A percentile compares a stretch with the other conserved stretches of the same genome.
Conservation (phyloP, 64 coral and sea anemone species). For the Stylophora pistillata region DNA sequence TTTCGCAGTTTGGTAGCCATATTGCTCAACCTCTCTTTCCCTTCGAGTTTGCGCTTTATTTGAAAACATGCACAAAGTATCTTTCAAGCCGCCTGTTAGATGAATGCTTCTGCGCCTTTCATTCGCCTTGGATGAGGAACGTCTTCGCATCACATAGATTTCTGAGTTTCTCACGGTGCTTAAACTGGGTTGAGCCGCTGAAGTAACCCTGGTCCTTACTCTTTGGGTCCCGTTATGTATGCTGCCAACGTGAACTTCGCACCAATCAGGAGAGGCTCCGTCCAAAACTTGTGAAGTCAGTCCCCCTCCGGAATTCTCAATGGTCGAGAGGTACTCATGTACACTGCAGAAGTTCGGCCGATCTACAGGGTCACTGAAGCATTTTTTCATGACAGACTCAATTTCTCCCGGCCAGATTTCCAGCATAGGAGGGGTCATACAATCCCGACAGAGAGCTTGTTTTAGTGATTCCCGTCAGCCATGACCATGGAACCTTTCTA, state of each 20-base stretch:
- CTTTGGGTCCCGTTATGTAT: not conserved
- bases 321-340: slow-evolving; percentile 1
- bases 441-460: slow-evolving; percentile 31
- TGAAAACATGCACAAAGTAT: slow-evolving; percentile 46
- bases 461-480: slow-evolving; percentile 58
- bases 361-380: slow-evolving; percentile 30
- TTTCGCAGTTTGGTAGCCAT: slow-evolving; percentile 59
- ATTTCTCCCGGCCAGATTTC: slow-evolving; percentile 72
- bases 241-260: not conserved
- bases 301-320: slow-evolving; percentile 13
- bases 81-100: slow-evolving; percentile 5
- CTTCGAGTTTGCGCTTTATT: slow-evolving; percentile 8
- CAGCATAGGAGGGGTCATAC: slow-evolving; percentile 50
- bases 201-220: not conserved
- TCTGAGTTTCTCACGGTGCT: not conserved
- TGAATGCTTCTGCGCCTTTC: not conserved
- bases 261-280: slow-evolving; percentile 41
- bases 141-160: not conserved
- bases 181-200: not conserved
- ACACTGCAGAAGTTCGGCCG: slow-evolving; percentile 49
- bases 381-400: slow-evolving; percentile 43
- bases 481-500: slow-evolving; percentile 77
- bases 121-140: not conserved
- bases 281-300: slow-evolving; percentile 50
- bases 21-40: slow-evolving; percentile 61